Evolutionary conservation across 2,888 invertebrate species (phyloP).

Genomic region (Tenthredo distinguenda): DNA sequence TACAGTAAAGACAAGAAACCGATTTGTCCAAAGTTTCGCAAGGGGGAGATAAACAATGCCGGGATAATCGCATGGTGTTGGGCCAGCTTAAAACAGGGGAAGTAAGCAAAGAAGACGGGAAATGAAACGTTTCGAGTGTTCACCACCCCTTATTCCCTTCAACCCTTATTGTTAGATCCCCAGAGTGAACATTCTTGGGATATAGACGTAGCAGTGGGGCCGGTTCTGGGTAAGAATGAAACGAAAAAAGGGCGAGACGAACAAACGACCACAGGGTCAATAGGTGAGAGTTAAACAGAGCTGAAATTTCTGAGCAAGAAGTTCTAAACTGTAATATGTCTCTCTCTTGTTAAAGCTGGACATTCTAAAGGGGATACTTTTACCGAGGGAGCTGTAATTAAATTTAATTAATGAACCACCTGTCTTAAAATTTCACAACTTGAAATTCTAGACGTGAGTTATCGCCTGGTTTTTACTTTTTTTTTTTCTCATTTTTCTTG

Average conservation of each 20-base stretch:
- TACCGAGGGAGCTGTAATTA: not conserved
- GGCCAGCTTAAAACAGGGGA: not conserved
- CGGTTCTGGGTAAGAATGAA: not conserved
- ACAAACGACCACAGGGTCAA: conserved; percentile 3
- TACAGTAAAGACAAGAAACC: not conserved
- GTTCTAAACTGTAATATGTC: not conserved
- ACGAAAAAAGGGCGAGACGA: not conserved
- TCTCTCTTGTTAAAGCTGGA: conserved; percentile 5
- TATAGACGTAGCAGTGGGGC: not conserved
- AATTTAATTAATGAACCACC: conserved; percentile 5
- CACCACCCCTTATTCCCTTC: not conserved
- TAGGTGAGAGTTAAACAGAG: conserved; percentile 7
- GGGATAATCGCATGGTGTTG: not conserved
- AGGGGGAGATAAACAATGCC: not conserved
- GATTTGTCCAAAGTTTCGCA: not conserved
- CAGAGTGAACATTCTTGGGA: not conserved
- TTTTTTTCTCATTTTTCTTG: not conserved
- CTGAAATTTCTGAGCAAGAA: conserved; percentile 13
- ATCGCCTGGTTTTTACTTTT: not conserved
- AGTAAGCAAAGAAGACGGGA: not conserved
- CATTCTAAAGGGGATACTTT: not conserved
- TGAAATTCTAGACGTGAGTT: conserved; percentile 4
- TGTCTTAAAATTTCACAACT: not conserved
- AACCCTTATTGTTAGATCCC: not conserved
- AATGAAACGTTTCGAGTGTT: not conserved